Evolutionary conservation across 2,797 vertebrate species (phyloP).

Genomic region (Sparus aurata): DNA sequence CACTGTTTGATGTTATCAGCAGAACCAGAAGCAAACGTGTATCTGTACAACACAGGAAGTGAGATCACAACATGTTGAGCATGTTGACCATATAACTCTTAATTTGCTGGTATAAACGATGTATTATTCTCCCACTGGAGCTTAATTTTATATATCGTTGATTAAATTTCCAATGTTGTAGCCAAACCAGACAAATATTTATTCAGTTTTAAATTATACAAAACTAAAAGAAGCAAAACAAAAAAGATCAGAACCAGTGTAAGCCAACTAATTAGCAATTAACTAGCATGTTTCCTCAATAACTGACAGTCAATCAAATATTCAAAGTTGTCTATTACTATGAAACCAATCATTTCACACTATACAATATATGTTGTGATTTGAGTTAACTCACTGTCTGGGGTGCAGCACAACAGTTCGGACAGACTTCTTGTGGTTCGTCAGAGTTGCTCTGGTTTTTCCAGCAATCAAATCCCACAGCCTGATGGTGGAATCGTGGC

Average conservation of each 20-base stretch:
- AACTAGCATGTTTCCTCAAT: neutral
- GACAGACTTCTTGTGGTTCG: slow-evolving; percentile 99
- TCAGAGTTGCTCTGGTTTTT: slow-evolving; percentile 98
- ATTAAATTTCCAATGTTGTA: neutral
- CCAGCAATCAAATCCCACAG: slow-evolving; percentile 98
- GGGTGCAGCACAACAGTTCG: slow-evolving; percentile 94
- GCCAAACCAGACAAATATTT: neutral
- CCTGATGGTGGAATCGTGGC: slow-evolving; percentile 97
- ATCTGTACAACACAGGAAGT: slow-evolving; percentile 81
- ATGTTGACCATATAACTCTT: too few species aligned
- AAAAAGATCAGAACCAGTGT: too few species aligned
- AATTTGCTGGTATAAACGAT: neutral
- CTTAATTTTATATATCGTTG: neutral
- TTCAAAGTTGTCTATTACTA: neutral
- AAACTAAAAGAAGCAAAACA: neutral
- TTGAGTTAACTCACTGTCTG: slow-evolving; percentile 91
- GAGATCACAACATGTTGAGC: neutral
- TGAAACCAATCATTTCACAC: neutral
- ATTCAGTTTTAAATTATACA: neutral
- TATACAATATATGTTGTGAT: neutral
- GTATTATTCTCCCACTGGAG: neutral
- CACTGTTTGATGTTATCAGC: slow-evolving; percentile 99
- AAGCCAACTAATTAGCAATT: neutral
- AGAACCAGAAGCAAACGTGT: slow-evolving; percentile 97
- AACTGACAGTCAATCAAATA: neutral